phyloP scores from a whole-genome alignment of 2,888 invertebrate species.

The Acanthosepion esculentum region DNA sequence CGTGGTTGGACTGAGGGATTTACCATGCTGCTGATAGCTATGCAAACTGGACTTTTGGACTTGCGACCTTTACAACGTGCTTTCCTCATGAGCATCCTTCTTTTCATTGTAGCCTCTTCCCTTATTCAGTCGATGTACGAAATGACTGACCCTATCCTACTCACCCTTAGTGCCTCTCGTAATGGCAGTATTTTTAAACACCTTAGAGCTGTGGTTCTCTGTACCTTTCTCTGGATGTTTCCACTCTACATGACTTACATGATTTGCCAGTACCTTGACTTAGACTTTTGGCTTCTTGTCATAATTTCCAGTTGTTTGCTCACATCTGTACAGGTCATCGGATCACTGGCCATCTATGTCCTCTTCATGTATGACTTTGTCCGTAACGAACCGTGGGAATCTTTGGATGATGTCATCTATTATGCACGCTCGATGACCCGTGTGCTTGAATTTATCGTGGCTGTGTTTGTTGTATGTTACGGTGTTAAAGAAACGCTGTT shows the following conservation, averaged over 20 bases:
- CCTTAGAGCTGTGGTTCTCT: conserved; percentile 74
- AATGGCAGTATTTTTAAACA: conserved; percentile 73
- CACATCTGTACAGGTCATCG: conserved; percentile 76
- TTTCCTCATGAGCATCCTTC: conserved; percentile 77
- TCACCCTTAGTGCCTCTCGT: conserved; percentile 76
- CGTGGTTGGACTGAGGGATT: conserved; percentile 78
- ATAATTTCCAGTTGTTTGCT: conserved; percentile 77
- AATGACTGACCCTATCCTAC: conserved; percentile 77
- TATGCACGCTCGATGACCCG: conserved; percentile 76
- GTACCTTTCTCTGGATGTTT: conserved; percentile 74
- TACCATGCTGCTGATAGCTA: conserved; percentile 77
- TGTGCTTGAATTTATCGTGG: conserved; percentile 77
- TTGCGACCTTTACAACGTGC: conserved; percentile 77
- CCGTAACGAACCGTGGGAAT: conserved; percentile 75
- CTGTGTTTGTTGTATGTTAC: conserved; percentile 77
- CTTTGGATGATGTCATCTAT: conserved; percentile 77
- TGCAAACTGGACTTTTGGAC: conserved; percentile 77
- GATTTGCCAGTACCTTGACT: conserved; percentile 75
- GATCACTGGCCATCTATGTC: conserved; percentile 77
- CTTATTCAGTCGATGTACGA: conserved; percentile 79
- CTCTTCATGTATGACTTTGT: conserved; percentile 76
- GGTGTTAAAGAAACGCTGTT: conserved; percentile 76
- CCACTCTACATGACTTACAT: conserved; percentile 76
- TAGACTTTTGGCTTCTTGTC: conserved; percentile 77
- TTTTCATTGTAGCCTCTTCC: conserved; percentile 78